Percentiles rank a stretch among this genome's conserved stretches.
phyloP scores from a whole-genome alignment of 92 coral and sea anemone genomes.

The Siderastrea siderea region DNA sequence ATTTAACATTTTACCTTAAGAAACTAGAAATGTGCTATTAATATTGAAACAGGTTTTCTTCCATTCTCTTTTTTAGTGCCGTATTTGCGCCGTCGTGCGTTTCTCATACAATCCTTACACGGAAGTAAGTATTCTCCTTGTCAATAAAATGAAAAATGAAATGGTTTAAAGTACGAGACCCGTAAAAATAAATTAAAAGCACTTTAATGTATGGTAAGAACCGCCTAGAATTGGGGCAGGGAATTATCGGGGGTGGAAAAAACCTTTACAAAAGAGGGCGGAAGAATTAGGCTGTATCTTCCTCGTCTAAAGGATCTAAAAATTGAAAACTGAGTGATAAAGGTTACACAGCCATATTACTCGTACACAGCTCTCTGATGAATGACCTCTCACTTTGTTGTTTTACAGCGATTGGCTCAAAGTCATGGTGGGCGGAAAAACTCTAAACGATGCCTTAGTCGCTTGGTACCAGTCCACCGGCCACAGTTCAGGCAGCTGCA shows the following conservation, averaged over 20 bases:
- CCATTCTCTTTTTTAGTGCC: slow-evolving; percentile 62
- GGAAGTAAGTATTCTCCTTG: slow-evolving; percentile 56
- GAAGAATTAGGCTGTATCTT: no score
- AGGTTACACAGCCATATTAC: no score
- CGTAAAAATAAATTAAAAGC: no score
- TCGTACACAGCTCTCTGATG: no score
- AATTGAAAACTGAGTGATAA: no score
- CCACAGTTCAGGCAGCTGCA: slow-evolving; percentile 19
- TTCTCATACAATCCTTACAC: slow-evolving; percentile 84
- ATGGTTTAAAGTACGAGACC: no score
- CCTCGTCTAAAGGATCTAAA: no score
- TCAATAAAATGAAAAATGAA: background rate
- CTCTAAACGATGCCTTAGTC: slow-evolving; percentile 78
- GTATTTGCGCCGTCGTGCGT: slow-evolving; percentile 90
- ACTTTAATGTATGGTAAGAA: no score
- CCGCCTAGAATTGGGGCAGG: no score
- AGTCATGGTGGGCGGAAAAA: slow-evolving; percentile 61
- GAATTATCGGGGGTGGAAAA: no score
- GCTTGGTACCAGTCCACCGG: slow-evolving; percentile 81
- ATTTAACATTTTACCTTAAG: no score
- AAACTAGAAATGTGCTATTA: background rate
- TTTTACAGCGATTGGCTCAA: slow-evolving; percentile 85
- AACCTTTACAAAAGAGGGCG: no score
- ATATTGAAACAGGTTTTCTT: background rate
- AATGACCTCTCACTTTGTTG: background rate